Percentiles rank a stretch among this genome's conserved stretches.
Evolutionary conservation across 1,140 invertebrate species (phyloP).

Genomic region (Portunus trituberculatus): DNA sequence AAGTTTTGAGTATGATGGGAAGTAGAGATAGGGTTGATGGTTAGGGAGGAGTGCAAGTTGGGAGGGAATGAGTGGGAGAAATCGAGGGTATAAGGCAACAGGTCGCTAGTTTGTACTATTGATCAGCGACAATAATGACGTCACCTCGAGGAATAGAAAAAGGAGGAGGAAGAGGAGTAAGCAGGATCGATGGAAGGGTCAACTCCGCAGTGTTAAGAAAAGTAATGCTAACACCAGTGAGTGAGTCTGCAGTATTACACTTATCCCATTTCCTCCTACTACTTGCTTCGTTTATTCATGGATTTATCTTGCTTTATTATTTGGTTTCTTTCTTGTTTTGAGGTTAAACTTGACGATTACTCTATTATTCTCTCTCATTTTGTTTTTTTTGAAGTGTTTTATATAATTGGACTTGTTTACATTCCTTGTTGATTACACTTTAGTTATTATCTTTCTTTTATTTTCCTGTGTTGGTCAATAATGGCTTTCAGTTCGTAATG

Average conservation of each 20-base stretch:
- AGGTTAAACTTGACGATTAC: too few relatives aligned
- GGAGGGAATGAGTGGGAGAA: too few relatives aligned
- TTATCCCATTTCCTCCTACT: neutral
- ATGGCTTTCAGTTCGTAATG: too few relatives aligned
- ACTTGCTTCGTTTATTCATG: neutral
- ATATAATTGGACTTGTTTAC: too few relatives aligned
- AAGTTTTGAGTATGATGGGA: neutral
- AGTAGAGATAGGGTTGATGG: too few relatives aligned
- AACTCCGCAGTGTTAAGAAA: neutral
- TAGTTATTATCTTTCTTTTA: neutral
- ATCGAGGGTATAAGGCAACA: neutral
- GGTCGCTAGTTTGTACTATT: neutral
- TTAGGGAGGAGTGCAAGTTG: too few relatives aligned
- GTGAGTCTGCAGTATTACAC: too few relatives aligned
- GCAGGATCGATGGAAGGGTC: neutral
- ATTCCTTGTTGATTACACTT: neutral
- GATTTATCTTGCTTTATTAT: neutral
- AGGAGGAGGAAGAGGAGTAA: neutral
- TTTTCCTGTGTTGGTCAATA: too few relatives aligned
- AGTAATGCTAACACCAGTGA: neutral
- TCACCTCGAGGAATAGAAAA: neutral
- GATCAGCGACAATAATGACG: neutral
- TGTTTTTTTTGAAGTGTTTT: too few relatives aligned
- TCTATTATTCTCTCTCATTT: too few relatives aligned
- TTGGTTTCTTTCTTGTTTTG: neutral